These are phyloP conservation scores for Phylloscopus whistleri DNA, from an alignment of 2,113 vertebrate genomes.

Conservation along the genomic window DNA sequence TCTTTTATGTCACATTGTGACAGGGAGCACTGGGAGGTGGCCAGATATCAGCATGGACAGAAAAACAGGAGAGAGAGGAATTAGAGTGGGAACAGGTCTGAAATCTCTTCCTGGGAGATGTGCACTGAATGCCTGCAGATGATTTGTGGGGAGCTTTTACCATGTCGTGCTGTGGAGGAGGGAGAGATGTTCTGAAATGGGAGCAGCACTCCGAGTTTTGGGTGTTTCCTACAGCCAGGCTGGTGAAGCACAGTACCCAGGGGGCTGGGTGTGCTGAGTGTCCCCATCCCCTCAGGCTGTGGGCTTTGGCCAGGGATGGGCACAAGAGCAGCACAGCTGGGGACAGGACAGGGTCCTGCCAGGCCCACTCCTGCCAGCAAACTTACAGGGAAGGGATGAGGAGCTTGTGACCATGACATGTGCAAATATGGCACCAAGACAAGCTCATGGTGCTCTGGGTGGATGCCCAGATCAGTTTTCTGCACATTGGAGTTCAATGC, in stretches of 20 bases:
- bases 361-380: accelerated
- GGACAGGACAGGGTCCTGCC: not conserved
- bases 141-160: not conserved
- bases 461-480: not conserved
- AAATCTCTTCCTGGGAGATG: not conserved
- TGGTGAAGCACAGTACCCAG: not conserved
- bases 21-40: not conserved
- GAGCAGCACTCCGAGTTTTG: not conserved
- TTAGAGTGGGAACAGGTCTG: not conserved
- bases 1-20: too few species aligned
- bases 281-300: accelerated
- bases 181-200: not conserved
- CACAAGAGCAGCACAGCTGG: not conserved
- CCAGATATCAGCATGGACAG: not conserved
- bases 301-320: accelerated
- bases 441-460: not conserved
- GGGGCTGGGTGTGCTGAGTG: not conserved
- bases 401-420: not conserved
- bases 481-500: accelerated
- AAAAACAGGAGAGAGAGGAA: not conserved
- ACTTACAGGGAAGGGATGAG: not conserved
- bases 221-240: not conserved
- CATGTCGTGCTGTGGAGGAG: accelerated
- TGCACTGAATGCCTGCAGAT: not conserved
- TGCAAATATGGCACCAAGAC: not conserved